Base-by-base conservation (phyloP, 2,797 vertebrate species). In the Todus mexicanus region DNA sequence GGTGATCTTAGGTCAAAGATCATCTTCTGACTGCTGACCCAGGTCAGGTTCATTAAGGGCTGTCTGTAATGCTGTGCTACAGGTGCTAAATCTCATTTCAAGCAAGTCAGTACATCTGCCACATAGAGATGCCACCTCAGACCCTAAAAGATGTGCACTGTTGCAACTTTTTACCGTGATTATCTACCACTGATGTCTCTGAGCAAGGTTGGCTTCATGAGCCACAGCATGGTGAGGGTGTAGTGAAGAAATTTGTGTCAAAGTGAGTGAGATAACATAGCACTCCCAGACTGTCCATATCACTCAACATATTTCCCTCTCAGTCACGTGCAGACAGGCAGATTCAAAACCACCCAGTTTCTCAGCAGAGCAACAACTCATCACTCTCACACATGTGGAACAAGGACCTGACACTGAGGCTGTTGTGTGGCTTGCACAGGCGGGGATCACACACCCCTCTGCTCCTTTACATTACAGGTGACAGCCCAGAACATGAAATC, bases 331-430 rank as follows among this genome's bases (percentile, higher is more conserved):
- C 29, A 61, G 35, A 21, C 12, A 42, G 38, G 8, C 33, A 63
- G 22, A 12, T 26, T 68, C 15, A 51, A 31, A 65, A 16, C 1
- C 3, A 1, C 4, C n/a, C 3, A 5, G 5, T 20, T 76, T 81
- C 37, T 80, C 64, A 64, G 40, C 57, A 85, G 61, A 13, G 7
- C 56, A 65, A 20, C n/a, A 59, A 4, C 43, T 65, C 54, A 33
- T 40, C 59, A 11, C 60, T 42, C 18, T 25, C 33, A 31, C 20
- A 35, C 0, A 0, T 10, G 48, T 25, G 33, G 70, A 35, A 35
- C 0, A 1, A 50, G 13, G 13, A 50, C 29, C 31, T 66, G 82
- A 3, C 1, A 1, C 7, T 27, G 45, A 29, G n/a, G 38, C 11
- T 45, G 50, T 4, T n/a, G 27, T 2, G 0, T 40, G 37, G 27